Evolutionary conservation across 2,797 vertebrate species (phyloP), one percentile per base, ranked within the genome.

Genomic region (Brachymystax lenok): DNA sequence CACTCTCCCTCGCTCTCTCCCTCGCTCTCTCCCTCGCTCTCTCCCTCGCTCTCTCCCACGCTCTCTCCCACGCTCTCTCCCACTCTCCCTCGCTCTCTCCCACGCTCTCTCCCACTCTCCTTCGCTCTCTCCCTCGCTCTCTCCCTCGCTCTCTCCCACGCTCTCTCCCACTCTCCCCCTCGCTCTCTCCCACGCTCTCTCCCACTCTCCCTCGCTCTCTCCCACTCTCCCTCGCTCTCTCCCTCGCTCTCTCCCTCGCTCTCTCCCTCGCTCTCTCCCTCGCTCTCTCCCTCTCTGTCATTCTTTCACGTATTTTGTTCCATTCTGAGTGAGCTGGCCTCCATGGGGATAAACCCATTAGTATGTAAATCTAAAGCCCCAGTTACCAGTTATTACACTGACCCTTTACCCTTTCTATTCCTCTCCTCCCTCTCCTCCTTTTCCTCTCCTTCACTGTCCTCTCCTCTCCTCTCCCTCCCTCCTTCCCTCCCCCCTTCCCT

Each of bases 341-440:
- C 88, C 88, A 79, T 86, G 90, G 85, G 88, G 88, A 89, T 85
- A 87, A 89, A 88, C 89, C 89, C 90, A 93, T 94, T 92, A 92
- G 88, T 87, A 93, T 92, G 94, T 92, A 93, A 93, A 93, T 95
- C 92, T 89, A 86, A 90, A 88, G 94, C 92, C 88, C 0, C 79
- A 82, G 91, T 92, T 93, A 92, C 0, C 79, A 81, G 90, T 92
- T 93, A 92, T 91, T 86, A 85, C 86, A 85, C 86, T 93, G 93
- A 94, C 94, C 94, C 88, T 82, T 82, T 83, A 83, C 83, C 80
- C 79, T 17, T 17, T 61, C n/a, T 61, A 74, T 66, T 67, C 64
- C 88, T 83, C 92, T 94, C 92, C 93, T 93, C 93, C 64, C 88
- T 83, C 92, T 94, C 92, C 93, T 93, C 93, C 92, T 93, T 91